phyloP scores from a whole-genome alignment of 2,888 invertebrate species.

The Lepidochrysops patricia region DNA sequence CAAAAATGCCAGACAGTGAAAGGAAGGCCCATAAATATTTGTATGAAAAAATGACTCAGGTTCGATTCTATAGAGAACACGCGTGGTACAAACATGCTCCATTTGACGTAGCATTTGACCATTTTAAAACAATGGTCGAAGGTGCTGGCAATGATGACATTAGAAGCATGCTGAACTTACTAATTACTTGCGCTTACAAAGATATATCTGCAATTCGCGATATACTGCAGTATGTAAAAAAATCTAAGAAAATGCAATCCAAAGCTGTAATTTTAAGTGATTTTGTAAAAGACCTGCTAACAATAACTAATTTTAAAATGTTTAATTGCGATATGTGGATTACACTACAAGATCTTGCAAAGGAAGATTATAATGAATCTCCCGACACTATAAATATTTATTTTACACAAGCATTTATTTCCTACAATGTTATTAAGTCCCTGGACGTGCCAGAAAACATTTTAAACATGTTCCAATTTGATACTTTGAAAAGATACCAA shows the following conservation, averaged over 20 bases:
- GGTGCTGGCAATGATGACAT: constrained; percentile 35
- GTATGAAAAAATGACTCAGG: constrained; percentile 12
- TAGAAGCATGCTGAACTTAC: constrained; percentile 32
- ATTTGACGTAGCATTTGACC: constrained; percentile 41
- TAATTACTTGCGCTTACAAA: constrained; percentile 33
- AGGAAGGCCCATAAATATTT: constrained; percentile 28
- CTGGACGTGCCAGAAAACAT: constrained; percentile 37
- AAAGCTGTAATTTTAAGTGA: constrained; percentile 25
- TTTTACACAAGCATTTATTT: constrained; percentile 35
- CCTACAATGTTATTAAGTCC: constrained; percentile 35
- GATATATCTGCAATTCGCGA: constrained; percentile 32
- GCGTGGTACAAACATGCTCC: constrained; percentile 44
- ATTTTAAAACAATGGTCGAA: constrained; percentile 40
- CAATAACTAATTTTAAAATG: constrained; percentile 29
- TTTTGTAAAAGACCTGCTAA: constrained; percentile 34
- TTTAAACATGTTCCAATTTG: constrained; percentile 33
- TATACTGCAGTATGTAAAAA: constrained; percentile 36
- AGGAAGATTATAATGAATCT: constrained; percentile 30
- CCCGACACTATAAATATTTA: constrained; percentile 35
- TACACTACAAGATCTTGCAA: constrained; percentile 37
- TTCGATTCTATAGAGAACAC: constrained; percentile 24
- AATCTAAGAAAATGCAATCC: constrained; percentile 35
- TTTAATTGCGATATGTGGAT: constrained; percentile 40
- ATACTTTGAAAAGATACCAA: constrained; percentile 32
- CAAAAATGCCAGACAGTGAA: constrained; percentile 25